Base-by-base conservation (phyloP, 2,113 vertebrate genomes). In the Halcyon senegalensis region DNA sequence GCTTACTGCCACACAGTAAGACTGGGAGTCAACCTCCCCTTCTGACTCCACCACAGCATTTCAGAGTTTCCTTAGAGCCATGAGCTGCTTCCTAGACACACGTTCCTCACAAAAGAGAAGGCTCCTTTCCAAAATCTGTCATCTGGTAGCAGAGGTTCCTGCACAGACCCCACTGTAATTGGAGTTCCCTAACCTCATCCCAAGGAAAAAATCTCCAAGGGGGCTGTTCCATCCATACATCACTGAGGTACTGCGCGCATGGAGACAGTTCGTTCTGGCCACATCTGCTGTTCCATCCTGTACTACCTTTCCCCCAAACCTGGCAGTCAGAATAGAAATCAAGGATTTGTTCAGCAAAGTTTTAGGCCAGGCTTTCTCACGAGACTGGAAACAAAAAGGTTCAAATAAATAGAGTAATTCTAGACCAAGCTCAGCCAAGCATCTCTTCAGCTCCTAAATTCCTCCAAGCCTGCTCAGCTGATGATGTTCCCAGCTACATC, bases 1-100 rank as follows among this genome's bases (percentile, higher is more conserved):
- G 4, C 43, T 41, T 48, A 35, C n/a, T 51, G 51, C 14, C 77
- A 50, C 20, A 59, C 15, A 13, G 0, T 4, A 41, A 62, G 41
- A 23, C 30, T 37, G 35, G 18, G 55, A 74, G 50, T 11, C 77
- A 60, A 37, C 18, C 70, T 90, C 17, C 27, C 24, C 50, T 73
- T 39, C 9, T 0, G 0, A 43, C 17, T 64, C 43, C 48, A 37
- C 15, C 3, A 13, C 10, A 81, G 33, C 23, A 56, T 51, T 43
- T 59, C 48, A 68, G 30, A 66, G 30, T 14, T 67, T 55, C 69
- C 28, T 10, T 66, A 89, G 48, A 72, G 64, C 27, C 64, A 55
- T 2, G 1, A 70, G 37, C 75, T 28, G 19, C 28, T 90, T 64
- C 44, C 55, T 77, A 87, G 41, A 28, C 60, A 53, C 30, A 73